A percentile compares a stretch with the other conserved stretches of the same genome.
phyloP scores from a whole-genome alignment of 2,113 vertebrate species.

The Eulemur rufifrons region DNA sequence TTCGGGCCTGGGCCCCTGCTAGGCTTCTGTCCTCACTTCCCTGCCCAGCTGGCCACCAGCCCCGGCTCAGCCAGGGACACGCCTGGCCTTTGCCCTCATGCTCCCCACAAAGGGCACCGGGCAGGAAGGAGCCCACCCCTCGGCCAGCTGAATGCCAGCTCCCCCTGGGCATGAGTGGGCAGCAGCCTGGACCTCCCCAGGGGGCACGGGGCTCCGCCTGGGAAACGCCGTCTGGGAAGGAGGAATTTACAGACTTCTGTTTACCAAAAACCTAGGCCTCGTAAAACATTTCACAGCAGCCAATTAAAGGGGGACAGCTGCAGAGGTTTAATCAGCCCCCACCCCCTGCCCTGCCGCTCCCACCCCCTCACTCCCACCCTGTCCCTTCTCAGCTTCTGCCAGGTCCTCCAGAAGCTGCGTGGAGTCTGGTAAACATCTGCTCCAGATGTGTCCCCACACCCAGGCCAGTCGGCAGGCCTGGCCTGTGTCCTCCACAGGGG shows the following conservation, averaged over 20 bases:
- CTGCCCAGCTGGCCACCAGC: background rate
- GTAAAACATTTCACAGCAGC: constrained; percentile 78
- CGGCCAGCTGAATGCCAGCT: background rate
- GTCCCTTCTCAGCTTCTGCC: background rate
- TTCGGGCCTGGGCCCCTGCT: background rate
- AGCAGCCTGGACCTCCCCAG: background rate
- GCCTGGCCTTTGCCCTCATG: background rate
- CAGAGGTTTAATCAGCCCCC: background rate
- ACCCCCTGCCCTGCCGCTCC: background rate
- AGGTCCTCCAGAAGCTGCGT: constrained; percentile 51
- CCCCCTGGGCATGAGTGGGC: background rate
- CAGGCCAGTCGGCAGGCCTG: background rate
- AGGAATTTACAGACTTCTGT: constrained; percentile 82
- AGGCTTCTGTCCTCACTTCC: background rate
- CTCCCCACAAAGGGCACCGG: background rate
- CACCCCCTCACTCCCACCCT: background rate
- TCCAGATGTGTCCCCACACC: constrained; percentile 52
- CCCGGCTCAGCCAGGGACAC: background rate
- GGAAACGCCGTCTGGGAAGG: constrained; percentile 72
- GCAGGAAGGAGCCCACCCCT: background rate
- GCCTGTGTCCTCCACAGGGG: background rate
- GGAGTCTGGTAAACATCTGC: constrained; percentile 60
- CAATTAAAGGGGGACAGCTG: constrained; percentile 78
- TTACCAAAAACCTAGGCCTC: constrained; percentile 74
- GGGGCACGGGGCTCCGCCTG: constrained; percentile 6